Base-by-base conservation (phyloP, 2,113 vertebrate species). In the Pseudorasbora parva region DNA sequence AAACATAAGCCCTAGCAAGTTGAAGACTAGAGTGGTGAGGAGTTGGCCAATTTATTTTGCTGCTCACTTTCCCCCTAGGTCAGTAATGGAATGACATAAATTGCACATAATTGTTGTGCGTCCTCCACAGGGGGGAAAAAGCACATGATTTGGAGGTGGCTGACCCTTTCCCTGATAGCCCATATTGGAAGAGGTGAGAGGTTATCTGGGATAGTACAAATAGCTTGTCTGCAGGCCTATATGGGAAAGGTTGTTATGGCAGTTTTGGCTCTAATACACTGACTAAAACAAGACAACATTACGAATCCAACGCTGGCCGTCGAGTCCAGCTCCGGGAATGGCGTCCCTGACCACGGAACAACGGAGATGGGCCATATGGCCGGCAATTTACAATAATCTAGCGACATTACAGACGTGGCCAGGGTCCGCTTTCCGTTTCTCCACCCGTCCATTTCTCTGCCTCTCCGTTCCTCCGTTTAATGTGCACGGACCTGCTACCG, bases 51-150 rank as follows among this genome's bases (percentile, higher is more conserved):
- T 90, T 91, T 88, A 86, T 88, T 89, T 91, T 84, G 59, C 90
- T 88, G 87, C 62, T 83, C 89, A 85, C 89, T 84, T 89, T 89
- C 90, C 90, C 88, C 88, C 88, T 87, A 87, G 93, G 93, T 94
- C 92, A 93, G 94, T 93, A 94, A 95, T 93, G 93, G 92, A 93
- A 92, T 93, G 92, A 93, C 92, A 93, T 91, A 92, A 95, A 93
- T 93, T 94, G 92, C 91, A 90, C 86, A 93, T 94, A 93, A 93
- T 94, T 94, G 92, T 92, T 89, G 89, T 88, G 88, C 89, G 82
- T 91, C 89, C 91, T 90, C 86, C 69, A n/a, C 81, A 66, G 80
- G 75, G 91, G 91, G 91, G 91, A 91, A 93, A 91, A 91, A 49
- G 83, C 80, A 90, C 87, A 89, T 92, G 90, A 92, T 93, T 93